Conservation (phyloP, 92 coral and sea anemone genomes). For the Muricea muricata region DNA sequence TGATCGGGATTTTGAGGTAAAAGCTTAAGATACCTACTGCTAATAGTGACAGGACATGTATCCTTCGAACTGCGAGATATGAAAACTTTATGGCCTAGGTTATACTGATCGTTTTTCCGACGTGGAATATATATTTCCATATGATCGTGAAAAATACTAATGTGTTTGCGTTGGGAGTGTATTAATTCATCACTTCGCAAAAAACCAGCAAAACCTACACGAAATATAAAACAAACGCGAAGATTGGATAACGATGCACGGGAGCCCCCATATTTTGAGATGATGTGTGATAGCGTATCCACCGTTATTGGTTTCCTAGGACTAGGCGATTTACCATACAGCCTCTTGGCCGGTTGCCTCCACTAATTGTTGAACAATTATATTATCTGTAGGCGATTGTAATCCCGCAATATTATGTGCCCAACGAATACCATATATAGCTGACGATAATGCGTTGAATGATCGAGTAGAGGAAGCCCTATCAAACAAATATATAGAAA, state of each 20-base stretch:
- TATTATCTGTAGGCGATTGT: constrained; percentile 61
- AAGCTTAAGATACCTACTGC: neutral
- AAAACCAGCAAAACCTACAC: constrained; percentile 5
- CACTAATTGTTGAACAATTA: constrained; percentile 57
- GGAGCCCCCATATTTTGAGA: constrained; percentile 8
- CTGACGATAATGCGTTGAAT: constrained; percentile 47
- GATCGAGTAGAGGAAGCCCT: constrained; percentile 22
- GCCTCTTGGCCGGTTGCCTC: constrained; percentile 63
- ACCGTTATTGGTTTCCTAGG: constrained; percentile 19
- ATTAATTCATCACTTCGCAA: constrained; percentile 1
- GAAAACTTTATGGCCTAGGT: neutral
- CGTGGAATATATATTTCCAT: constrained; percentile 21
- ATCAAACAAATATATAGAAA: constrained; percentile 17
- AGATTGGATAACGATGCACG: constrained; percentile 35
- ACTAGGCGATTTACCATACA: constrained; percentile 51
- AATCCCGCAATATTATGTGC: constrained; percentile 62
- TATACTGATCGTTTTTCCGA: constrained; percentile 19
- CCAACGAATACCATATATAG: constrained; percentile 64
- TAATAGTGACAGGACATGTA: neutral
- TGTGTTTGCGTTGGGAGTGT: neutral
- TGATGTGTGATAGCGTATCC: constrained; percentile 10
- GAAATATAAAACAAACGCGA: constrained; percentile 46
- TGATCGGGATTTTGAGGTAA: neutral
- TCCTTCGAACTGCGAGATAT: neutral
- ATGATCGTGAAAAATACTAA: neutral